Evolutionary conservation across 1,140 invertebrate species (phyloP).

Genomic region (Eciton burchellii): DNA sequence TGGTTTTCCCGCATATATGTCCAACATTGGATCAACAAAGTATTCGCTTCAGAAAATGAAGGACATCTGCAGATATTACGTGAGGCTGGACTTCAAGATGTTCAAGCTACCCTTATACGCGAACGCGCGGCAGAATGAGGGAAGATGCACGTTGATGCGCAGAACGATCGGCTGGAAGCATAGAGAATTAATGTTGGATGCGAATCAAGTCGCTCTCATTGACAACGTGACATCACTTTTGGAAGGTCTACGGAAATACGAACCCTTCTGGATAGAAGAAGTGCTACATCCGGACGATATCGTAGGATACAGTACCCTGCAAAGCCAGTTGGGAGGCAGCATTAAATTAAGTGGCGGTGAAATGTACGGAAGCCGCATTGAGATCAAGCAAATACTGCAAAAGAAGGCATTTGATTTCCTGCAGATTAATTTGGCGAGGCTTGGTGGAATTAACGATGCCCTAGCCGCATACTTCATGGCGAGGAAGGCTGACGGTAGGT

Average conservation of each 20-base stretch:
- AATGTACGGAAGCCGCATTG: conserved; percentile 95
- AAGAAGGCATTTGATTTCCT: conserved; percentile 92
- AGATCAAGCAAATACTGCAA: conserved; percentile 97
- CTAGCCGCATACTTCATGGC: conserved; percentile 96
- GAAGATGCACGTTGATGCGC: no score
- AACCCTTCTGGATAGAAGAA: conserved; percentile 96
- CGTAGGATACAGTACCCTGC: conserved; percentile 92
- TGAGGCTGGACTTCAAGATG: conserved; percentile 89
- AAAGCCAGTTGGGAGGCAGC: conserved; percentile 90
- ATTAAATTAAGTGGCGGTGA: conserved; percentile 96
- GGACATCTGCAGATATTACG: conserved; percentile 90
- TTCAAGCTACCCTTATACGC: conserved; percentile 94
- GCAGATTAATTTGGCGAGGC: conserved; percentile 95
- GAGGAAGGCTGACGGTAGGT: conserved; percentile 89
- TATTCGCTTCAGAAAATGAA: conserved; percentile 89
- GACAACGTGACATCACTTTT: conserved; percentile 87
- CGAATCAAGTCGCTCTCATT: conserved; percentile 89
- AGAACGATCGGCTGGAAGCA: no score
- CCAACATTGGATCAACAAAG: conserved; percentile 93
- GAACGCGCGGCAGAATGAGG: conserved; percentile 92
- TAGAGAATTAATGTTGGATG: conserved; percentile 93
- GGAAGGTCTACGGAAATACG: conserved; percentile 90
- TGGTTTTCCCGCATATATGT: conserved; percentile 93
- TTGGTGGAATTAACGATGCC: conserved; percentile 96
- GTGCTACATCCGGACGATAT: conserved; percentile 96